A percentile compares a stretch with the other conserved stretches of the same genome.
phyloP scores from a whole-genome alignment of 1,140 invertebrate species.

The Musca domestica region DNA sequence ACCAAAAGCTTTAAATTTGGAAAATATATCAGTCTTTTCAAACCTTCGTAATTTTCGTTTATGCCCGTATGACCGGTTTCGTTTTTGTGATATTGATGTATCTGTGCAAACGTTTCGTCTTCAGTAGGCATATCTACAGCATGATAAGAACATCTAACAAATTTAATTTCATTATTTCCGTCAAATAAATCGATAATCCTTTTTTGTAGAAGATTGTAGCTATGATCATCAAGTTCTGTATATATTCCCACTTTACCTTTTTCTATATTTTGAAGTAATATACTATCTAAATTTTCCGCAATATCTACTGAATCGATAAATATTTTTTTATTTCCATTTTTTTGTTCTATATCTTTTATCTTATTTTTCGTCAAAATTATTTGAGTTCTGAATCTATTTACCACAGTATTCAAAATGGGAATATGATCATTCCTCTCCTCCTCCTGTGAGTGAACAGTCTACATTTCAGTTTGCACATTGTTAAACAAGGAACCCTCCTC shows the following conservation, averaged over 20 bases:
- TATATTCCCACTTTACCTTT: conserved; percentile 24
- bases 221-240: conserved; percentile 19
- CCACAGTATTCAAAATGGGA: background rate
- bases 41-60: background rate
- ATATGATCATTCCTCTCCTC: background rate
- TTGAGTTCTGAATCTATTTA: no score
- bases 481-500: background rate
- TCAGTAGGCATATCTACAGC: background rate
- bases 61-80: background rate
- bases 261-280: conserved; percentile 20
- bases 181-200: conserved; percentile 10
- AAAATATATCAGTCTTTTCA: background rate
- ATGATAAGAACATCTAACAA: background rate
- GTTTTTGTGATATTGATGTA: background rate
- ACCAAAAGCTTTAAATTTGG: background rate
- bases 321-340: background rate
- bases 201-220: conserved; percentile 22
- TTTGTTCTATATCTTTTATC: background rate
- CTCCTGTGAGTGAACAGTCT: background rate
- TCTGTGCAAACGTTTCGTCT: background rate
- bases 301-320: background rate
- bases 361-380: background rate
- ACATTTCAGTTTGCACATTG: background rate
- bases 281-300: background rate
- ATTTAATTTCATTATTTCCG: background rate